Evolutionary conservation across 2,797 vertebrate genomes (phyloP), one percentile per base, ranked within the genome.

Genomic region (Esox masquinongy): DNA sequence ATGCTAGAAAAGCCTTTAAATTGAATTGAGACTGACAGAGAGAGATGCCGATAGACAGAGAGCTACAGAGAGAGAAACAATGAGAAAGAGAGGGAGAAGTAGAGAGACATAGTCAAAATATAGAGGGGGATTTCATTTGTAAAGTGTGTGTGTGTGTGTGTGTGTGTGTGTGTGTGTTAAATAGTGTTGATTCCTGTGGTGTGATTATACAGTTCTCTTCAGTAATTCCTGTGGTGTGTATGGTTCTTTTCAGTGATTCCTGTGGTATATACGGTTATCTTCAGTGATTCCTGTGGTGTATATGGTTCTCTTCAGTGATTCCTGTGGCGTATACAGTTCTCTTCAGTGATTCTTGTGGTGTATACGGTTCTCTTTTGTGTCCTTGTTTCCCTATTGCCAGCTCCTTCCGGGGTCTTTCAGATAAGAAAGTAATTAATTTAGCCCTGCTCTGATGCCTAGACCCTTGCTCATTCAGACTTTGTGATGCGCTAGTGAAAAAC

Each of bases 391-490:
- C 56, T 71, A 53, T 53, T 70, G 74, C 77, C 53, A 49, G 68
- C 47, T 31, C 4, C 61, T 74, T 43, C 50, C 72, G 76, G 68
- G 75, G 64, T 72, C 74, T 51, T n/a, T 72, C 43, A 78, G 70
- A 81, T 82, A 83, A 82, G 69, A 61, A 79, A 74, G 72, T 69
- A 47, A 39, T 78, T 74, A 76, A n/a, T n/a, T n/a, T n/a, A n/a
- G n/a, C n/a, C n/a, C n/a, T n/a, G n/a, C n/a, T n/a, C n/a, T n/a
- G n/a, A 75, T 49, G 56, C 34, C 7, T 26, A 15, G 19, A 73
- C 64, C 64, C 22, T 53, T 24, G 9, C 47, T 5, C 22, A 1
- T 29, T 26, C 14, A 24, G n/a, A n/a, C 50, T 39, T 22, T 56
- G 22, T 63, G 34, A n/a, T 63, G 9, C 14, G 59, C 15, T 29